phyloP scores from a whole-genome alignment of 2,797 vertebrate genomes.

The Pelobates cultripes region DNA sequence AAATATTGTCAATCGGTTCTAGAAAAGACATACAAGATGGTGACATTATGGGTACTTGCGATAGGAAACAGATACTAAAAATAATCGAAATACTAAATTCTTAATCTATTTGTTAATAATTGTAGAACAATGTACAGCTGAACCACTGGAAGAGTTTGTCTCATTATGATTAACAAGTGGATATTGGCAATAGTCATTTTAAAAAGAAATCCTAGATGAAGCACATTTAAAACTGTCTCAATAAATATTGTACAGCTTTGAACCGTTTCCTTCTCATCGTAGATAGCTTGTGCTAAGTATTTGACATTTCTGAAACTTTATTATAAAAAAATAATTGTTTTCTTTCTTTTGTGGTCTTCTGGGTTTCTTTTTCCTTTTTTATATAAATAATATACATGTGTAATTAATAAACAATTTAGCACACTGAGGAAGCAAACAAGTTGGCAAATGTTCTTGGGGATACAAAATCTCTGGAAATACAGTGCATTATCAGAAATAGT shows the following conservation, averaged over 20 bases:
- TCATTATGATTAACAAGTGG: too few species aligned
- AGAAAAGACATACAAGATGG: too few species aligned
- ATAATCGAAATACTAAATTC: too few species aligned
- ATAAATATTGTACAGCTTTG: background rate
- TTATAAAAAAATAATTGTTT: background rate
- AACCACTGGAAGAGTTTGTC: too few species aligned
- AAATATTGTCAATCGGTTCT: too few species aligned
- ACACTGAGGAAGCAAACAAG: constrained; percentile 93
- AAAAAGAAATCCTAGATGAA: background rate
- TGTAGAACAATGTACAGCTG: too few species aligned
- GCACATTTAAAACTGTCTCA: background rate
- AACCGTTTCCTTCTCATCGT: background rate
- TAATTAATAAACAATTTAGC: constrained; percentile 99
- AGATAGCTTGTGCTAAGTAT: background rate
- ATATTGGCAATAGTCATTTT: background rate
- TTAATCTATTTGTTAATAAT: too few species aligned
- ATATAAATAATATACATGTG: constrained; percentile 92
- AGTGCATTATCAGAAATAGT: constrained; percentile 93
- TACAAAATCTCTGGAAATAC: constrained; percentile 95
- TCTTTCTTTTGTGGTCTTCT: background rate
- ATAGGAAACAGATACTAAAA: too few species aligned
- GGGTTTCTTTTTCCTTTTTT: constrained; percentile 70
- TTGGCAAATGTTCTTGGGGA: constrained; percentile 96
- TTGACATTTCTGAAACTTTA: background rate
- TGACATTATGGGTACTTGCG: too few species aligned